Base-by-base conservation (phyloP, 2,888 invertebrate species). In the Cryptus viduatorius region DNA sequence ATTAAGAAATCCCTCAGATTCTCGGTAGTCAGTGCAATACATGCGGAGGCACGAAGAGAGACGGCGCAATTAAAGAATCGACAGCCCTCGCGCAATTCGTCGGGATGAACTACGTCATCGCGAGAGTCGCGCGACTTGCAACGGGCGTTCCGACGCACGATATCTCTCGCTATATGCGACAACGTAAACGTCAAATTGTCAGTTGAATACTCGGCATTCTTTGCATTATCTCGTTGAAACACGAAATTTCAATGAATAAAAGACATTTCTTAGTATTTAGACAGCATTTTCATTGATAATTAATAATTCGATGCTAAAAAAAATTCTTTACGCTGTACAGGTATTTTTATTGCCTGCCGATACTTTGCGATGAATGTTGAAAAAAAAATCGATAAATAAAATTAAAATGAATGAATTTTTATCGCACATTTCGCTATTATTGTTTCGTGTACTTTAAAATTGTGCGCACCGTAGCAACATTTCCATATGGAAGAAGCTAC, bases 1-100 rank as follows among this genome's bases (percentile, higher is more conserved):
- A 92, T 92, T 92, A 92, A 92, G 91, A 89, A 92, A 92, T 92
- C 92, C 89, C 91, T 86, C 92, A 91, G 92, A 92, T 92, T 92
- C 92, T 89, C 87, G 91, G 91, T 92, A 91, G 88, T 89, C 89
- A 83, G 73, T 82, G 82, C 71, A 83, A 72, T 56, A 69, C 69
- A 64, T 37, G 37, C 4, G 64, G 46, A 76, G 73, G 53, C 78
- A 81, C 50, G 76, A 72, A 68, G 53, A 80, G 56, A 56, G 64
- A 79, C 75, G 73, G 88, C 87, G 90, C 91, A 93, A 92, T 93
- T 92, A 93, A 89, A 90, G 90, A 92, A 93, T 93, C 92, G 92
- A 92, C 93, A 90, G 88, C 88, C 90, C 90, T 89, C 90, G 88
- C 87, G 71, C 85, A 87, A 86, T 87, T 87, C 83, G 77, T 78